Evolutionary conservation across 2,113 vertebrate genomes (phyloP).

Genomic region (Odontophorus gujanensis): DNA sequence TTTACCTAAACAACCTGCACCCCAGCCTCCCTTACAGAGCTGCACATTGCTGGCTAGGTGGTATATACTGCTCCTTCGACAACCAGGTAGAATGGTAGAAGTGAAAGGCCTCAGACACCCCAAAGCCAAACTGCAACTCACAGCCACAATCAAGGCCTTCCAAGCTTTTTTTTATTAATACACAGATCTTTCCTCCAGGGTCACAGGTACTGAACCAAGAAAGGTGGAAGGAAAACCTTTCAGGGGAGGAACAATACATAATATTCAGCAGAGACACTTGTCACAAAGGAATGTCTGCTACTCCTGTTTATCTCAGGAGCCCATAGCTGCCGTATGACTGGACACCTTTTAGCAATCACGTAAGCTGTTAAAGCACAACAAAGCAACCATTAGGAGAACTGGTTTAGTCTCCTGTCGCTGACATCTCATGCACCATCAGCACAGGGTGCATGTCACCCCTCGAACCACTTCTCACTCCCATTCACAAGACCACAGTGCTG

Average conservation of each 20-base stretch:
- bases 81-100: not conserved
- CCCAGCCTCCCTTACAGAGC: not conserved
- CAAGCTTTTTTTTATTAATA: no score
- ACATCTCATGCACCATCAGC: not conserved
- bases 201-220: not conserved
- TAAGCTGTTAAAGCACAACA: not conserved
- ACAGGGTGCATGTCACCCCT: not conserved
- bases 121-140: not conserved
- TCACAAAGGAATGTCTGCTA: not conserved
- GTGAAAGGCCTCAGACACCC: not conserved
- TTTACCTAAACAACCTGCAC: not conserved
- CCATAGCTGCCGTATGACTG: not conserved
- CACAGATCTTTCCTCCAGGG: not conserved
- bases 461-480: not conserved
- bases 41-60: not conserved
- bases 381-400: conserved; percentile 15
- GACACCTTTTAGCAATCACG: not conserved
- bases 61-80: fast-evolving
- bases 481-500: not conserved
- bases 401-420: not conserved
- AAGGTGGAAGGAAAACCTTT: fast-evolving
- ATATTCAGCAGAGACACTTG: not conserved
- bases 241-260: not conserved
- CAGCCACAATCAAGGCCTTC: not conserved
- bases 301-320: not conserved